phyloP scores from a whole-genome alignment of 2,113 vertebrate genomes.

The Scopus umbretta region DNA sequence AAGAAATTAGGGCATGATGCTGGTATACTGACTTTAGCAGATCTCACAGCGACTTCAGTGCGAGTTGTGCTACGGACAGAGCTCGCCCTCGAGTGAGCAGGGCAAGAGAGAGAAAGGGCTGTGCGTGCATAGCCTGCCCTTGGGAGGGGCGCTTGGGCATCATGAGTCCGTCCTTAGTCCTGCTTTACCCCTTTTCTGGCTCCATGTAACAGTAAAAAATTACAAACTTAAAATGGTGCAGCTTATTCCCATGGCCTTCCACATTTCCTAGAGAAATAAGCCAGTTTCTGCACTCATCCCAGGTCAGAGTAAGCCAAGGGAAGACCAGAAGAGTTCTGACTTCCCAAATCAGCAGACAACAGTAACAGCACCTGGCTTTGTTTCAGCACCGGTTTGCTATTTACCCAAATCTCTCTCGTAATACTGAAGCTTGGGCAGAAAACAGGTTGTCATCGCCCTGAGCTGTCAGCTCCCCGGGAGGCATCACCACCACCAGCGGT shows the following conservation, averaged over 20 bases:
- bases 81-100: fast-evolving
- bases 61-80: background rate
- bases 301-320: background rate
- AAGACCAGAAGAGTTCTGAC: background rate
- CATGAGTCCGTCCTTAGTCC: fast-evolving
- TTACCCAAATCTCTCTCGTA: background rate
- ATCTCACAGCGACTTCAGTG: background rate
- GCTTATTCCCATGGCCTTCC: background rate
- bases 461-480: background rate
- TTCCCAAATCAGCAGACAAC: background rate
- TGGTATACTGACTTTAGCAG: background rate
- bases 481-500: background rate
- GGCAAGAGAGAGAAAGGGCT: background rate
- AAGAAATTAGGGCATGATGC: background rate
- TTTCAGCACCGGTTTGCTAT: background rate
- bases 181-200: background rate
- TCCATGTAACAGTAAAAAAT: background rate
- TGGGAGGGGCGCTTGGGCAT: background rate
- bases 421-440: background rate
- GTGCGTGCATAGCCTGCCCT: background rate
- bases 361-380: background rate
- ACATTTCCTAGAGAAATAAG: background rate
- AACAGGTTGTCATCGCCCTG: background rate
- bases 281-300: background rate
- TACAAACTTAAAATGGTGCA: background rate